Conservation (phyloP, 2,113 vertebrate genomes). For the Anolis sagrei region DNA sequence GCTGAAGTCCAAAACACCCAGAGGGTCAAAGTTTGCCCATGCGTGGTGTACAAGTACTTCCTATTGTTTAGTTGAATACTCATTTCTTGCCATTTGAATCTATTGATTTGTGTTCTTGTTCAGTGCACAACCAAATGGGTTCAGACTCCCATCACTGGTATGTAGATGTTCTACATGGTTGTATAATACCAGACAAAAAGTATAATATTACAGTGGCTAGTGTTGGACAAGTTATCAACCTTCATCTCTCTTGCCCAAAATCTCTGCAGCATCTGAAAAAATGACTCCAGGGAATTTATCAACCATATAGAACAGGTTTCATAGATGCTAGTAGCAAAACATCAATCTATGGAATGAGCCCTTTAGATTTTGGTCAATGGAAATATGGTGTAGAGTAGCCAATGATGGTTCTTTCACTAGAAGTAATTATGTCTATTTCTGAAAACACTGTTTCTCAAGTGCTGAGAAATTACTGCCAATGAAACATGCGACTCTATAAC, state of each 20-base stretch:
- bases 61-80: too few relatives aligned
- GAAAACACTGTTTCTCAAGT: neutral
- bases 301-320: neutral
- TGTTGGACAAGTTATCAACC: too few relatives aligned
- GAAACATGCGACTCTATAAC: neutral
- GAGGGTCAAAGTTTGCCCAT: too few relatives aligned
- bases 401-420: neutral
- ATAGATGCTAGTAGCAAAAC: neutral
- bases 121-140: neutral
- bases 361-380: neutral
- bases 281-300: too few relatives aligned
- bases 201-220: neutral
- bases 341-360: neutral
- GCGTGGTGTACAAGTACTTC: too few relatives aligned
- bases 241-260: too few relatives aligned
- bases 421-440: neutral
- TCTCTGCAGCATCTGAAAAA: too few relatives aligned
- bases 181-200: neutral
- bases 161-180: neutral
- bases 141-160: neutral
- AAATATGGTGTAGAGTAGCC: neutral
- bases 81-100: too few relatives aligned
- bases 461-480: neutral
- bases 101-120: too few relatives aligned
- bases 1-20: too few relatives aligned